Evolutionary conservation across 2,113 vertebrate genomes (phyloP).

Genomic region (Corythornis vintsioides): DNA sequence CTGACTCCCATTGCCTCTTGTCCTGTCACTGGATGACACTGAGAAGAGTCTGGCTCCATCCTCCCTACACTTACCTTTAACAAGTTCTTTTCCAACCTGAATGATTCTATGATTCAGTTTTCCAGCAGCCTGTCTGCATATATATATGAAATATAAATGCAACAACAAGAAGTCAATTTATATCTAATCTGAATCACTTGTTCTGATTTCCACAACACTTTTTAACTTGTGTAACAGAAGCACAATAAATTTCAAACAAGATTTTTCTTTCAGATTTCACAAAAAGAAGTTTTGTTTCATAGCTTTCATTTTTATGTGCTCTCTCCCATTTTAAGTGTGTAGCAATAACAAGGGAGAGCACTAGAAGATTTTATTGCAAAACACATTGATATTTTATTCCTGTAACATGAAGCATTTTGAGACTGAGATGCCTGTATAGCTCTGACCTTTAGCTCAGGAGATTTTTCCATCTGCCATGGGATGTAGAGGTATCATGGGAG

Average conservation of each 20-base stretch:
- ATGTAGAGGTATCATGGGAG: not conserved
- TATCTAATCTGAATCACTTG: not conserved
- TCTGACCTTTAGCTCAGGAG: not conserved
- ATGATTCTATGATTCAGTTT: not conserved
- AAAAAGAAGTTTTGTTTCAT: not conserved
- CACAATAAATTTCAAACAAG: not conserved
- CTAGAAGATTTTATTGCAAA: not conserved
- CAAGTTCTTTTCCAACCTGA: too few species aligned
- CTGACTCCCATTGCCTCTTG: too few species aligned
- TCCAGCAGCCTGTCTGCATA: not conserved
- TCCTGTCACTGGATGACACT: too few species aligned
- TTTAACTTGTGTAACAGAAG: not conserved
- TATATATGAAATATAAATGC: not conserved
- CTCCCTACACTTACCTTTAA: too few species aligned
- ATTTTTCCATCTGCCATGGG: accelerated
- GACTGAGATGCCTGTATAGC: not conserved
- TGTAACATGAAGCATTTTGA: not conserved
- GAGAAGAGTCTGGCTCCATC: too few species aligned
- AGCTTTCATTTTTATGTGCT: not conserved
- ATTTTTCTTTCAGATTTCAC: not conserved
- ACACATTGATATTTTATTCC: not conserved
- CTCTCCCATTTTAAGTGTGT: not conserved
- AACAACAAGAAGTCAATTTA: not conserved
- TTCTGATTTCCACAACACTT: not conserved
- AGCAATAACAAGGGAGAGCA: not conserved